phyloP scores from a whole-genome alignment of 2,113 vertebrate genomes.

The Electrona antarctica region DNA sequence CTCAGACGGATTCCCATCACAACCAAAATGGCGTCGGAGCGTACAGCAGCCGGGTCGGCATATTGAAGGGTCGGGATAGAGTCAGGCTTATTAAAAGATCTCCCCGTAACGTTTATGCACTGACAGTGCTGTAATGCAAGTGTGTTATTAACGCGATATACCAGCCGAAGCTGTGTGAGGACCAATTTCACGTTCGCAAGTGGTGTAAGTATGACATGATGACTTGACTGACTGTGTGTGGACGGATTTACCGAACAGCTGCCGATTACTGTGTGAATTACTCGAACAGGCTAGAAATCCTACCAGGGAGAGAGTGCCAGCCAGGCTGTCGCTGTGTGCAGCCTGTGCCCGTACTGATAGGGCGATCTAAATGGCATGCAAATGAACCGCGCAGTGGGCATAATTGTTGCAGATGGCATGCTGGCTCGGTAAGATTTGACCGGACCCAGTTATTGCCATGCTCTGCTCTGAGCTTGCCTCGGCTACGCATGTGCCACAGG shows the following conservation, averaged over 20 bases:
- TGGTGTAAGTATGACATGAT: conserved; percentile 52
- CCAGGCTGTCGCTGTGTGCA: too few relatives aligned
- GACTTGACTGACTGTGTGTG: conserved; percentile 2
- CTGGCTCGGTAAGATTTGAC: not conserved
- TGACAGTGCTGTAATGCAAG: conserved; percentile 24
- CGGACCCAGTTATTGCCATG: not conserved
- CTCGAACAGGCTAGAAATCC: conserved; percentile 12
- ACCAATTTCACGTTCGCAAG: conserved; percentile 42
- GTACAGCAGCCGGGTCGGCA: conserved; percentile 59
- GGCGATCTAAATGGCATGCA: too few relatives aligned
- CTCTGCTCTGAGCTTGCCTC: not conserved
- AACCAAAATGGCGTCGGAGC: conserved; percentile 72
- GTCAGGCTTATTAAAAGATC: not conserved
- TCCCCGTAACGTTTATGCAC: not conserved
- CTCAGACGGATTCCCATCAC: conserved; percentile 56
- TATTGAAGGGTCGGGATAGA: conserved; percentile 20
- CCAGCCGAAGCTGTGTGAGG: conserved; percentile 34
- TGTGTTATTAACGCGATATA: conserved; percentile 16
- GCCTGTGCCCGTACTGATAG: too few relatives aligned
- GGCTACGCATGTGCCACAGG: conserved; percentile 56
- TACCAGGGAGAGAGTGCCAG: too few relatives aligned
- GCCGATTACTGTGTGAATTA: conserved; percentile 3
- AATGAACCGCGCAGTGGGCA: too few relatives aligned
- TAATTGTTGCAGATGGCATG: too few relatives aligned
- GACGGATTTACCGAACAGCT: conserved; percentile 38